phyloP scores from a whole-genome alignment of 2,797 vertebrate species.

The Clarias laeviceps region DNA sequence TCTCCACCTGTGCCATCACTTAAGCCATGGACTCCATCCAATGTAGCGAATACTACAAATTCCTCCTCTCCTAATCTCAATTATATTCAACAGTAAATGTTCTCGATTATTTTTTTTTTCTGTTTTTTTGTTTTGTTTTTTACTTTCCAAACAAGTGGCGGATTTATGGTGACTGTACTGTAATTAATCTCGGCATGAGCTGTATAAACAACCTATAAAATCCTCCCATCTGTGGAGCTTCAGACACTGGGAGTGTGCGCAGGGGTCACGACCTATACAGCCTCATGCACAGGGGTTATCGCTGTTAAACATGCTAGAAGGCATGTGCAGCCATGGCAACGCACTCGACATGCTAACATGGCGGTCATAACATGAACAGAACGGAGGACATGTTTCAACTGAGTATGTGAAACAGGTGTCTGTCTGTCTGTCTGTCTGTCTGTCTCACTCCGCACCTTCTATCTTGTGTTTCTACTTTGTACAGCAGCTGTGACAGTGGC shows the following conservation, averaged over 20 bases:
- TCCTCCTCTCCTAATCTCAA: neutral
- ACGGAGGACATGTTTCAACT: neutral
- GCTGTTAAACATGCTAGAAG: slow-evolving; percentile 47
- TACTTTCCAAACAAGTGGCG: slow-evolving; percentile 27
- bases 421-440: neutral
- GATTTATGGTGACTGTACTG: slow-evolving; percentile 36
- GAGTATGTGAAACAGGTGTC: neutral
- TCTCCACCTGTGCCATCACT: neutral
- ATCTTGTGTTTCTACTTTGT: slow-evolving; percentile 37
- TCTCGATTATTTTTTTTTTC: neutral
- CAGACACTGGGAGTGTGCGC: slow-evolving; percentile 50
- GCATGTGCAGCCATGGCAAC: slow-evolving; percentile 45
- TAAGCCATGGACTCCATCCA: neutral
- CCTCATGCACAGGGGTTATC: slow-evolving; percentile 48
- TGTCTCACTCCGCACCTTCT: slow-evolving; percentile 13
- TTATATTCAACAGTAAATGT: neutral
- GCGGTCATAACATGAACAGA: slow-evolving; percentile 4
- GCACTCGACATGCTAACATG: slow-evolving; percentile 56
- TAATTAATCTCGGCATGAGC: slow-evolving; percentile 50
- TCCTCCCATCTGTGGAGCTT: slow-evolving; percentile 44
- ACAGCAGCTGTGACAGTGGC: slow-evolving; percentile 45
- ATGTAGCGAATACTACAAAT: neutral
- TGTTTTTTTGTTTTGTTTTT: neutral
- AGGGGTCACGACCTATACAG: slow-evolving; percentile 56
- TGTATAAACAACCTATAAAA: slow-evolving; percentile 52